Base-by-base conservation (phyloP, 1,140 invertebrate species). In the Trichogramma pretiosum region DNA sequence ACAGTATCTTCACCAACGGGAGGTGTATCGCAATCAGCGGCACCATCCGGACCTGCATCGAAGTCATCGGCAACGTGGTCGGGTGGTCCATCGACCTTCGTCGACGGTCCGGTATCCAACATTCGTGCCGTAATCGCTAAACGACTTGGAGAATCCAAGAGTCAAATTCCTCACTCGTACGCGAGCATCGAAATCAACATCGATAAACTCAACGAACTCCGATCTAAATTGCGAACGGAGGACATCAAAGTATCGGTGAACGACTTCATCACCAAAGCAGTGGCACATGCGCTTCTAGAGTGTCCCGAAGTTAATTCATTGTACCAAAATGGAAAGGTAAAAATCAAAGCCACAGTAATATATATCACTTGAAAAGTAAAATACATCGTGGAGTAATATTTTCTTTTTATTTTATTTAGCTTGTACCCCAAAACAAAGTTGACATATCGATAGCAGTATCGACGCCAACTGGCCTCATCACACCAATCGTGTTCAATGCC, bases 391-490 rank as follows among this genome's bases (percentile, higher is more conserved):
- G n/a, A n/a, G n/a, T n/a, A n/a, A n/a, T n/a, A n/a, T n/a, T 38
- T 42, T 26, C 50, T 24, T 37, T 32, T 45, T 38, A 53, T 33
- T 35, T 48, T 48, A 34, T 60, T 36, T 53, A 86, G 83, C 62
- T 87, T 80, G 62, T 81, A 79, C 44, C 57, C 17, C 48, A 59
- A 51, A 49, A 48, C 34, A 83, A 82, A 59, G 92, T 98, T 8
- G 96, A 99, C 72, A 82, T 99, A 3, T 93, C 85, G 58, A 84
- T 99, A 34, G 96, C 97, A 10, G 96, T 99, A 3, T 93, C 91
- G 23, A 98, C 95, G 9, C 87, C 92, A 11, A 82, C 81, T 42
- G 97, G 97, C 13, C 77, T 99, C 9, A 98, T 99, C 28, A 99
- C 97, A 1, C 97, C 97, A n/a, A 99, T 99, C 56, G 80, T 99